Base-by-base conservation (phyloP, 2,888 invertebrate genomes). In the Eilema depressum region DNA sequence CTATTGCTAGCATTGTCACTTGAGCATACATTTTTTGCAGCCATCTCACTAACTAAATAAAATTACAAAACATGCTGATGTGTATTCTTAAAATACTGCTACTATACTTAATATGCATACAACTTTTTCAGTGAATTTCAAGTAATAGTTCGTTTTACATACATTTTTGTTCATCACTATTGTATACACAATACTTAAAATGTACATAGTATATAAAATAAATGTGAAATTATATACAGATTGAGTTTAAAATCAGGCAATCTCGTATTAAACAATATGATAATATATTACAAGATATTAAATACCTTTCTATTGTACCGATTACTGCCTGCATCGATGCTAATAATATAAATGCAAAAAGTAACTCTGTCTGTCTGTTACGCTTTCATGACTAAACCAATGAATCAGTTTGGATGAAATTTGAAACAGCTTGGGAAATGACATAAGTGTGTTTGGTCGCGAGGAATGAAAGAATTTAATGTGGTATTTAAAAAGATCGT, bases 51-150 rank as follows among this genome's bases (percentile, higher is more conserved):
- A 63, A 73, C 77, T 73, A 66, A 76, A 67, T 47, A 69, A 20
- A 56, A 63, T 66, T 63, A 23, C 65, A 47, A 69, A 59, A 68
- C 80, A 80, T 79, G 80, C 80, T 68, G 69, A 67, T 71, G 71
- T 30, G 62, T 63, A 61, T 26, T 47, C 11, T 20, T 20, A 23
- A 59, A 41, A 20, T 60, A 30, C 53, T 67, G 37, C 60, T 66
- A 41, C 71, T 61, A 70, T 63, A 71, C 68, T 26, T 59, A 17
- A 47, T 28, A 4, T 26, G 60, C 11, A 28, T 28, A 25, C 14
- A 53, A 57, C n/a, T 30, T 28, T 60, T 65, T 14, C 53, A 56
- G n/a, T 65, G 23, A 59, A 69, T 70, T 41, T 71, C 78, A 77
- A 71, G 75, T 30, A 70, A n/a, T 28, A 30, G n/a, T n/a, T 47